These are phyloP conservation scores for Congeria kusceri DNA, from an alignment of 2,888 invertebrate genomes.

Conservation along the genomic window DNA sequence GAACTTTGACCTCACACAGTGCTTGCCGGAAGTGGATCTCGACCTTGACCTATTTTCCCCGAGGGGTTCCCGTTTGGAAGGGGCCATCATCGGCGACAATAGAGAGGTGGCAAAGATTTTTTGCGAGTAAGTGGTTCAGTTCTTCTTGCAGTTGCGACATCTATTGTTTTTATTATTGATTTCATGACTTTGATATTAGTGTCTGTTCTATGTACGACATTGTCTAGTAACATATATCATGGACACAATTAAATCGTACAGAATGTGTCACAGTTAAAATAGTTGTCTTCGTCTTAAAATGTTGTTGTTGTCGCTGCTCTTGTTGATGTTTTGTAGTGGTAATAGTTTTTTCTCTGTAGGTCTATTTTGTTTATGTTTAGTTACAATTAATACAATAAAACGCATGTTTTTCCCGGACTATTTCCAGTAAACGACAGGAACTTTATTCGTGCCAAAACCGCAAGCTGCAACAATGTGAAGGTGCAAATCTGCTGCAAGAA, in stretches of 20 bases:
- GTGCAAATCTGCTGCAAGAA: constrained; percentile 42
- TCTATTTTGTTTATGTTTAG: too few relatives aligned
- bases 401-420: too few relatives aligned
- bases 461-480: constrained; percentile 43
- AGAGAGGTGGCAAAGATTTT: constrained; percentile 58
- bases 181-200: too few relatives aligned
- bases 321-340: too few relatives aligned
- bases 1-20: constrained; percentile 57
- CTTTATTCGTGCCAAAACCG: constrained; percentile 52
- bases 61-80: constrained; percentile 49
- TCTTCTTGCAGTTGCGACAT: not conserved
- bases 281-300: too few relatives aligned
- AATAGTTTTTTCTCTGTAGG: too few relatives aligned
- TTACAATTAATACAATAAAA: too few relatives aligned
- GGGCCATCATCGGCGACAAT: constrained; percentile 58
- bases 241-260: too few relatives aligned
- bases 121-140: constrained; percentile 42
- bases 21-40: constrained; percentile 49
- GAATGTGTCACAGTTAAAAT: too few relatives aligned
- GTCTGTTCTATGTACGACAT: too few relatives aligned
- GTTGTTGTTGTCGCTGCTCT: too few relatives aligned
- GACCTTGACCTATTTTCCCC: constrained; percentile 56
- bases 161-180: not conserved
- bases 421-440: constrained; percentile 37
- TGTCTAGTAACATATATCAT: too few relatives aligned